Conservation (phyloP, 2,888 invertebrate genomes). For the Ophion obscuratus region DNA sequence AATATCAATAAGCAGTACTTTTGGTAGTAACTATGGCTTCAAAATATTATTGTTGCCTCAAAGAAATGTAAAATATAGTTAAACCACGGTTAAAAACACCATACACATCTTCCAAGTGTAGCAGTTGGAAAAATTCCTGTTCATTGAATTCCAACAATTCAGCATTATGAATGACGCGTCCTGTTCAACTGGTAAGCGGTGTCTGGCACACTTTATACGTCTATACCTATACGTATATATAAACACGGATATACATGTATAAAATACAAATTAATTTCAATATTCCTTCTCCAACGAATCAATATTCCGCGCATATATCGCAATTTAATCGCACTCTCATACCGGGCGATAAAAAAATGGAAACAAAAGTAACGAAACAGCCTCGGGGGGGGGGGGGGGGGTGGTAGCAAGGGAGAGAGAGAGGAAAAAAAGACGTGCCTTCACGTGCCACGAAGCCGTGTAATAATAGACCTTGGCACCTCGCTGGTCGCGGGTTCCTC, state of each 20-base stretch:
- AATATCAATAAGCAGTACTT: no score
- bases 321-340: conserved; percentile 56
- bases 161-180: not conserved
- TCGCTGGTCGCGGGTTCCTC: conserved; percentile 67
- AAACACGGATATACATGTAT: conserved; percentile 8
- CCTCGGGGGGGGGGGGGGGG: not conserved
- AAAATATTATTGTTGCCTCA: no score
- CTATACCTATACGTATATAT: not conserved
- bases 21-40: no score
- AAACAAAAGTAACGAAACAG: conserved; percentile 45
- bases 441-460: conserved; percentile 73
- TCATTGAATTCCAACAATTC: not conserved
- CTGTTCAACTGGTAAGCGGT: not conserved
- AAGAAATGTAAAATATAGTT: no score
- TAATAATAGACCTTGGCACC: conserved; percentile 81
- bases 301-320: conserved; percentile 53
- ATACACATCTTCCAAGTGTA: no score
- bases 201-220: not conserved
- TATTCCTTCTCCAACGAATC: conserved; percentile 38
- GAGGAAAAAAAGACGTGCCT: conserved; percentile 67
- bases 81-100: no score
- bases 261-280: conserved; percentile 27
- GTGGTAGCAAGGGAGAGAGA: conserved; percentile 9
- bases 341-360: conserved; percentile 53
- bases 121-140: no score